Evolutionary conservation across 2,797 vertebrate species (phyloP), one percentile per base, ranked within the genome.

Genomic region (Poecilia picta): DNA sequence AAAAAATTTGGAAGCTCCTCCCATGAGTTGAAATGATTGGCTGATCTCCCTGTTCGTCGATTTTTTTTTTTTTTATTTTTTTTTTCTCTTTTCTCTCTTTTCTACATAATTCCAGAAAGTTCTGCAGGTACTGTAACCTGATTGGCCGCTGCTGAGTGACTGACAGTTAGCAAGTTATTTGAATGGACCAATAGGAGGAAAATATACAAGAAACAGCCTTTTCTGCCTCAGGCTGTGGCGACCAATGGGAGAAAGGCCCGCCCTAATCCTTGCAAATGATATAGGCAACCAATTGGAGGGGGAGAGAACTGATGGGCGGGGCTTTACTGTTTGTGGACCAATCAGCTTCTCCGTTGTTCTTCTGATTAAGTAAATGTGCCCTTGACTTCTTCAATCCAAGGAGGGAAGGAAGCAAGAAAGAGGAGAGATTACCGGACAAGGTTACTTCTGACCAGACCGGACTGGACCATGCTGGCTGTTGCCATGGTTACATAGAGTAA

Each of bases 21-120:
- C 85, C 95, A 96, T 4, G 71, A 80, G 84, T 83, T 83, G 85
- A 33, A 81, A 81, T 87, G 82, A 90, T 91, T 90, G 91, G 88
- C 78, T 74, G 85, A 85, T 82, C 84, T 89, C 77, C 70, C 47
- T 84, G 70, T 78, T 86, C 87, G 83, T 90, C 77, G 33, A 96
- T 62, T 73, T 70, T 74, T 49, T 83, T 70, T 77, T 45, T 33
- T 55, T 79, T 75, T n/a, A 41, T 49, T 88, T 95, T 39, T 33
- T 33, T n/a, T n/a, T n/a, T n/a, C n/a, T 77, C 68, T 78, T 57
- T 66, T 45, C 20, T 51, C 79, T 75, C 36, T 49, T 62, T 88
- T 95, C 94, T 97, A 96, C 92, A 93, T 93, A 85, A 89, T 96
- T 97, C 95, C 95, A 95, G 89, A 96, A 95, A 94, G 89, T 88